Percentiles rank a stretch among this genome's conserved stretches.
Conservation (phyloP, 2,797 vertebrate species). For the Urophycis tenuis region DNA sequence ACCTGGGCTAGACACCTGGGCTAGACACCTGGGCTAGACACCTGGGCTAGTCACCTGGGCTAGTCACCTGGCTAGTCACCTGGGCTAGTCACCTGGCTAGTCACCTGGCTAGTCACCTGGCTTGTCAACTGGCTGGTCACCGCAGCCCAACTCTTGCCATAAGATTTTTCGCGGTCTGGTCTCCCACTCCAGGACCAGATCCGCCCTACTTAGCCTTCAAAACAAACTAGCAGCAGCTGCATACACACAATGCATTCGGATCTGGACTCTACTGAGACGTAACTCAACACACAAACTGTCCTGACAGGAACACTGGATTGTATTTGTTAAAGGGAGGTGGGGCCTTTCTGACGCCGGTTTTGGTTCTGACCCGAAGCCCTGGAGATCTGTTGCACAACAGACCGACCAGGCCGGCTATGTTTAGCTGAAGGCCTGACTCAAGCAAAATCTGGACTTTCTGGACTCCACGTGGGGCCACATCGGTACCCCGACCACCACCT, state of each 20-base stretch:
- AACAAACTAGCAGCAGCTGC: background rate
- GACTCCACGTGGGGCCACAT: background rate
- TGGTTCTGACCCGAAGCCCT: background rate
- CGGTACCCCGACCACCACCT: background rate
- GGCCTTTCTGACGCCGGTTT: background rate
- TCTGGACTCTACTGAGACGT: background rate
- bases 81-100: no score
- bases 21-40: background rate
- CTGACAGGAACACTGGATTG: background rate
- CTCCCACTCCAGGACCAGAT: background rate
- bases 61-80: no score
- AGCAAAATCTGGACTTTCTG: background rate
- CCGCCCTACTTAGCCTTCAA: no score
- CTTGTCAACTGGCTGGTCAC: no score
- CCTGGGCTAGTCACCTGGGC: no score
- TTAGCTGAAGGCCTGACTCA: background rate
- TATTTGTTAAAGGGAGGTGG: background rate
- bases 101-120: background rate
- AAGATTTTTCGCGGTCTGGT: background rate
- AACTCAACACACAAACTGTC: background rate
- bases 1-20: no score
- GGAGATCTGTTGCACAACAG: background rate
- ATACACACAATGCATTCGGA: background rate
- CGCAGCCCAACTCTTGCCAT: background rate
- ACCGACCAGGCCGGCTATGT: background rate